Conservation (phyloP, 1,140 invertebrate genomes). For the Hypsibius dujardini region DNA sequence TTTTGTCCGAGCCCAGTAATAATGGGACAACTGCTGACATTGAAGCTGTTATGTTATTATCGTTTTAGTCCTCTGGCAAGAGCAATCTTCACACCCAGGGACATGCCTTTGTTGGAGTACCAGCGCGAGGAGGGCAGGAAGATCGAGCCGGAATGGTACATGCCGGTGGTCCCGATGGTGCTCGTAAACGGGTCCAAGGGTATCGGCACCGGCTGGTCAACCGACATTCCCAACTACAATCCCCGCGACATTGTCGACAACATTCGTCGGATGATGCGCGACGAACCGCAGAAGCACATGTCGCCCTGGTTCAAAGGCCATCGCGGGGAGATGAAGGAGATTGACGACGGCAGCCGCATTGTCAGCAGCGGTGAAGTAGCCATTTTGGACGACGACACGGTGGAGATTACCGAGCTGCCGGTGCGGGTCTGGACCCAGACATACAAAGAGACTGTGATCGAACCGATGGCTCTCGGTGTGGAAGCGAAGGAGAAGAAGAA, state of each 20-base stretch:
- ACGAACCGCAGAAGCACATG: constrained; percentile 56
- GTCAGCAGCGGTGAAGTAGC: constrained; percentile 65
- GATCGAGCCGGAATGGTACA: constrained; percentile 82
- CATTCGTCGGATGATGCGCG: constrained; percentile 60
- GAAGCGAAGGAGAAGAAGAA: constrained; percentile 39
- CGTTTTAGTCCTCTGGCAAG: constrained; percentile 51
- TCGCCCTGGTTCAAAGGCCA: constrained; percentile 87
- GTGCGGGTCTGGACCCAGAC: constrained; percentile 80
- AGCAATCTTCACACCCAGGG: constrained; percentile 66
- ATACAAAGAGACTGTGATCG: constrained; percentile 87
- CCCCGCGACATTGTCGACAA: constrained; percentile 76
- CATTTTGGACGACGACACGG: constrained; percentile 49
- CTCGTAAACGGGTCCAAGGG: constrained; percentile 92
- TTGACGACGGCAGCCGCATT: constrained; percentile 51
- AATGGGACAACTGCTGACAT: constrained; percentile 16
- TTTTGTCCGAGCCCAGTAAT: no score
- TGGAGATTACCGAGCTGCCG: constrained; percentile 94
- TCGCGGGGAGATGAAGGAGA: constrained; percentile 56
- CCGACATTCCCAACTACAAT: constrained; percentile 90
- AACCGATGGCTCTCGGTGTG: constrained; percentile 60
- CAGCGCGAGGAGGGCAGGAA: constrained; percentile 82
- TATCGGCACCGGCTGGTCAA: constrained; percentile 98
- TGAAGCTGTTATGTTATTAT: constrained; percentile 8
- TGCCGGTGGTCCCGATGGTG: constrained; percentile 90
- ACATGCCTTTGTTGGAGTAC: constrained; percentile 69